Conservation (phyloP, 2,797 vertebrate genomes). For the Eleutherodactylus coqui region DNA sequence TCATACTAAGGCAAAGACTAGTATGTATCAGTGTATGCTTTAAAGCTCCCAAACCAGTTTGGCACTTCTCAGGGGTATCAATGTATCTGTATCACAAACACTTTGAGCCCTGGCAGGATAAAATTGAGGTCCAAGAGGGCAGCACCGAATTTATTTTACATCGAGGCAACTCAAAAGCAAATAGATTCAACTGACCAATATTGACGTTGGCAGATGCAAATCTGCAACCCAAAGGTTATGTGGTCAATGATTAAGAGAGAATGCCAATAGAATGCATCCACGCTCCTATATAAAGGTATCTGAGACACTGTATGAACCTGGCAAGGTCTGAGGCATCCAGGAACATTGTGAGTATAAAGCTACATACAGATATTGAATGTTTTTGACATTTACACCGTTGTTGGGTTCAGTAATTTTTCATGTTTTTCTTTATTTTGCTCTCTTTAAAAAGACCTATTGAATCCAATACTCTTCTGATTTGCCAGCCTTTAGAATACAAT, state of each 20-base stretch:
- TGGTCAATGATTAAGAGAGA: slow-evolving; percentile 35
- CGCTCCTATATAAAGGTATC: slow-evolving; percentile 36
- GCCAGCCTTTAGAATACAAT: no score
- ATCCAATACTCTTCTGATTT: no score
- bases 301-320: not conserved
- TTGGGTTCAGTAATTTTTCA: not conserved
- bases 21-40: no score
- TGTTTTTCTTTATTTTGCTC: not conserved
- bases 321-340: no score
- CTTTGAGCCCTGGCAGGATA: no score
- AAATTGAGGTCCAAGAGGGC: no score
- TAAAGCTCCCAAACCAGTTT: no score
- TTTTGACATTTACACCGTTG: not conserved
- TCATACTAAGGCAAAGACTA: not conserved
- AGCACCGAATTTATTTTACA: not conserved
- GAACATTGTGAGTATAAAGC: slow-evolving; percentile 1
- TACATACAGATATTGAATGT: not conserved
- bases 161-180: not conserved
- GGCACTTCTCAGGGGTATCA: no score
- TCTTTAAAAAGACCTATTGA: not conserved
- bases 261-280: not conserved
- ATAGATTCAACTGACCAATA: not conserved
- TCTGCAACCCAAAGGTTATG: slow-evolving; percentile 2
- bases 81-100: no score
- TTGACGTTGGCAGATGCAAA: slow-evolving; percentile 6